These are phyloP conservation scores for Anser cygnoides DNA, from an alignment of 2,113 vertebrate species.

Conservation along the genomic window DNA sequence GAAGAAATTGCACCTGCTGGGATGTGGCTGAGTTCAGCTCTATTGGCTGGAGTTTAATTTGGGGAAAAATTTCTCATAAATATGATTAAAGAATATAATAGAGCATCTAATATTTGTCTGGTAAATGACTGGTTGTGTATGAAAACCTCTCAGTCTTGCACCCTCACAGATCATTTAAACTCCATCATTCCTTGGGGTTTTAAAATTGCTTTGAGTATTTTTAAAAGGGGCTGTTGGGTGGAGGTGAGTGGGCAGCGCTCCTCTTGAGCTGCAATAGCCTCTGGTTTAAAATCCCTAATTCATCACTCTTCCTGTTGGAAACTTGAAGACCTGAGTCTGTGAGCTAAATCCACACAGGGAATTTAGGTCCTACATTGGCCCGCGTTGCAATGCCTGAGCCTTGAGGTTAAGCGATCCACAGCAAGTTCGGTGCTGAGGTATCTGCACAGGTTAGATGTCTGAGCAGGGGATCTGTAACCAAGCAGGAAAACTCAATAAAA, in stretches of 20 bases:
- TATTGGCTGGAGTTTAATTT: neutral
- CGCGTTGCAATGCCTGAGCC: neutral
- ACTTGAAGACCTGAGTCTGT: neutral
- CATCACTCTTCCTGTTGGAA: neutral
- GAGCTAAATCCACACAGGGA: neutral
- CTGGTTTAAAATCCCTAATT: neutral
- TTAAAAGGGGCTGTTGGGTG: neutral
- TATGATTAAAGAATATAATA: neutral
- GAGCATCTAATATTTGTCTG: constrained; percentile 8
- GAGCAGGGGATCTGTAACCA: neutral
- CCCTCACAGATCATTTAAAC: neutral
- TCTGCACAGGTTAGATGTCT: neutral
- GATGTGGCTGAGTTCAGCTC: neutral
- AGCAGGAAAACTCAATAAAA: neutral
- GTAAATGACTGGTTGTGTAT: neutral
- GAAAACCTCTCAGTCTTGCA: neutral
- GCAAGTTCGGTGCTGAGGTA: neutral
- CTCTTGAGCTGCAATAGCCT: neutral
- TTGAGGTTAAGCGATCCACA: neutral
- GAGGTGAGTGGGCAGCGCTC: neutral
- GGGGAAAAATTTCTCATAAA: neutral
- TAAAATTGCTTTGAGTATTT: constrained; percentile 13
- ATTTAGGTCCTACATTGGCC: neutral
- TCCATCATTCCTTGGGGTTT: neutral
- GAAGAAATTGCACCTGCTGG: neutral